Evolutionary conservation across 2,797 vertebrate species (phyloP).

Genomic region (Decapterus maruadsi): DNA sequence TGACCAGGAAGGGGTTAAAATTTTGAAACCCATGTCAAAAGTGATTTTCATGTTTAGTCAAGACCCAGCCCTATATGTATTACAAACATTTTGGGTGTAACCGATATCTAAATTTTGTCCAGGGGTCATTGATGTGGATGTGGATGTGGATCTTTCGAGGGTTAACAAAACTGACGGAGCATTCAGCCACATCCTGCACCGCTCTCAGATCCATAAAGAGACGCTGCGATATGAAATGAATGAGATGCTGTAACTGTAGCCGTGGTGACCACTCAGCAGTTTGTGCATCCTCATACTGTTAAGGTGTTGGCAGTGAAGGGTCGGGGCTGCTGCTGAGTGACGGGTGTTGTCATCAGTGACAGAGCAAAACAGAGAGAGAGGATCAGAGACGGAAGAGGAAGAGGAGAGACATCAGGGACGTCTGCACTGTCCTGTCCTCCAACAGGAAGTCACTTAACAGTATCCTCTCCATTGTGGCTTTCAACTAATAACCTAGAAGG

Average conservation of each 20-base stretch:
- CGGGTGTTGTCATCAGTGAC: constrained; percentile 5
- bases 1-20: too few relatives aligned
- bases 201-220: neutral
- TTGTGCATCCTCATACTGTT: constrained; percentile 58
- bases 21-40: too few relatives aligned
- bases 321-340: constrained; percentile 30
- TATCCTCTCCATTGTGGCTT: constrained; percentile 65
- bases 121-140: too few relatives aligned
- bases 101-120: too few relatives aligned
- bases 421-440: constrained; percentile 38
- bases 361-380: neutral
- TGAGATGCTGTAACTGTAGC: constrained; percentile 6
- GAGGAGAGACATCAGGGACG: constrained; percentile 15
- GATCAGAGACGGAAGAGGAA: neutral
- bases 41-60: too few relatives aligned
- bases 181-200: neutral
- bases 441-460: constrained; percentile 75
- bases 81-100: too few relatives aligned
- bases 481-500: constrained; percentile 62
- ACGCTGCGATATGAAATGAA: neutral
- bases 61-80: too few relatives aligned
- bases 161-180: neutral
- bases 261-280: constrained; percentile 59
- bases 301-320: constrained; percentile 36
- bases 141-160: too few relatives aligned